Base-by-base conservation (phyloP, 2,888 invertebrate genomes). In the Hemaris fuciformis region DNA sequence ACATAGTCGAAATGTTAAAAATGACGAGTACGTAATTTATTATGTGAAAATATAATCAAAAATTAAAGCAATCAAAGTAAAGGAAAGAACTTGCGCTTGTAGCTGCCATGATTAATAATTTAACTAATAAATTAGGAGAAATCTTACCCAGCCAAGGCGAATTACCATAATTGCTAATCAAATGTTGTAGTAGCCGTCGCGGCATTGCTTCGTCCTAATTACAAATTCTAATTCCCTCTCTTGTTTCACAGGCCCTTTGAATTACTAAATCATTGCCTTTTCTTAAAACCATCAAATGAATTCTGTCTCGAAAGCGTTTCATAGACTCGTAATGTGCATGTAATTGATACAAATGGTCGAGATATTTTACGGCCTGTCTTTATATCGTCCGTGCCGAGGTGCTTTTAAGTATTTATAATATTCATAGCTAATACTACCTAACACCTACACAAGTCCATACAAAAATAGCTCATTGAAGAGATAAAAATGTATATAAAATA, bases 111-210 rank as follows among this genome's bases (percentile, higher is more conserved):
- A 85, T 87, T 82, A 53, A 85, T 88, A 88, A 90, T 90, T 90
- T 88, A 88, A 89, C 88, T 89, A 87, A 89, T 88, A 90, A 92
- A 92, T 90, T 89, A 87, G 85, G 76, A 85, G 87, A 86, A 91
- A 90, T 92, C 89, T 91, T 88, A 89, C 88, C 88, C 89, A 86
- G 87, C 87, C 88, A 89, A 91, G 89, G 87, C 87, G 85, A 89
- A 92, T 92, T 92, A 89, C 82, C 91, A 91, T 92, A 92, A 92
- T 92, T 90, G 90, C 87, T 92, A 91, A 92, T 91, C 91, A 92
- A 91, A 91, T 87, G 90, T 87, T 87, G 89, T 88, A 85, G 86
- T 87, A 87, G 87, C 84, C 79, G 80, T 81, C 78, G 80, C 82
- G 81, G 80, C 81, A 79, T 83, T 79, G 84, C 85, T 82, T 80